phyloP scores from a whole-genome alignment of 2,113 vertebrate genomes.

The Coryphaenoides rupestris region DNA sequence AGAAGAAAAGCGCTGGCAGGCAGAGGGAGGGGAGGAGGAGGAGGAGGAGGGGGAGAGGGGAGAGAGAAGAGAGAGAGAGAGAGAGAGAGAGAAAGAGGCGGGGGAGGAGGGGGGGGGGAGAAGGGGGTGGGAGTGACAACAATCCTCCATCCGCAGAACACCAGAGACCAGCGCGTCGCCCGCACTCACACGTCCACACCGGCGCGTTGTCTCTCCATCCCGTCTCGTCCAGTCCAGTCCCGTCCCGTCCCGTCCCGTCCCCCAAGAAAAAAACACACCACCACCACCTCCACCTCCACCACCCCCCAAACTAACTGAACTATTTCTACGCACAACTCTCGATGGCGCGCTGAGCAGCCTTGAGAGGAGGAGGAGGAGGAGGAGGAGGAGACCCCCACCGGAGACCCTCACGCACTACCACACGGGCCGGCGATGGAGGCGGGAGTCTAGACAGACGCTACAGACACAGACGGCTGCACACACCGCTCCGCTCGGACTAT shows the following conservation, averaged over 20 bases:
- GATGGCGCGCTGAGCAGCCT: slow-evolving; percentile 57
- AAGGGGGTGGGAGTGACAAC: slow-evolving; percentile 37
- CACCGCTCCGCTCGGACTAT: slow-evolving; percentile 21
- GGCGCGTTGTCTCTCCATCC: too few relatives aligned
- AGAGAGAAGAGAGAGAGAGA: too few relatives aligned
- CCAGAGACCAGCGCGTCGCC: slow-evolving; percentile 50
- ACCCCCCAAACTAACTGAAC: slow-evolving; percentile 10
- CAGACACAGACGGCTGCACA: too few relatives aligned
- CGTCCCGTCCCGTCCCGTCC: too few relatives aligned
- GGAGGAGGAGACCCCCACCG: slow-evolving; percentile 29
- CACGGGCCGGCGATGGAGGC: slow-evolving; percentile 58
- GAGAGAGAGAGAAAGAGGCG: slow-evolving; percentile 24
- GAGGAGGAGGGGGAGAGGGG: too few relatives aligned
- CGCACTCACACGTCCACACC: slow-evolving; percentile 45
- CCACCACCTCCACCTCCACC: slow-evolving; percentile 6
- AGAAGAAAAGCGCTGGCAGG: slow-evolving; percentile 36
- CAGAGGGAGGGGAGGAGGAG: slow-evolving; percentile 8
- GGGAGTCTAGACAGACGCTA: slow-evolving; percentile 57
- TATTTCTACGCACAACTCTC: too few relatives aligned
- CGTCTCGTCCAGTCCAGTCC: slow-evolving; percentile 16
- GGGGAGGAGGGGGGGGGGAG: slow-evolving; percentile 9
- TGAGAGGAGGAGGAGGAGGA: slow-evolving; percentile 23
- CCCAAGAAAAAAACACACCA: too few relatives aligned
- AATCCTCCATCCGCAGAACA: slow-evolving; percentile 39
- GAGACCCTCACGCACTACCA: slow-evolving; percentile 47